Percentiles rank a stretch among this genome's conserved stretches.
Evolutionary conservation across 2,797 vertebrate genomes (phyloP).

Genomic region (Lacerta bilineata): DNA sequence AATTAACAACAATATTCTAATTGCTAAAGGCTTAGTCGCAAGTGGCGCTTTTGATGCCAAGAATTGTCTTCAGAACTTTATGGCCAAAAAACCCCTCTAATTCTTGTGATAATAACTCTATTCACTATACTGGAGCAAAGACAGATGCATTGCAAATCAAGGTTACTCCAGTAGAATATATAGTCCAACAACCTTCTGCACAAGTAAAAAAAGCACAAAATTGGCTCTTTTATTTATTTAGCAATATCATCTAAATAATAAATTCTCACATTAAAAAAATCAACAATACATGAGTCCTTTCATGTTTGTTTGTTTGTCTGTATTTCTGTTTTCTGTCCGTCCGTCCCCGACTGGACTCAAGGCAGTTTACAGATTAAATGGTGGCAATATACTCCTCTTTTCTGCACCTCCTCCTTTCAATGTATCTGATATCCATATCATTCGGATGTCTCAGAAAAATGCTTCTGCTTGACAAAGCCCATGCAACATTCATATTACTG

Average conservation of each 20-base stretch:
- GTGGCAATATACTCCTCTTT: background rate
- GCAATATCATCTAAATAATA: too few relatives aligned
- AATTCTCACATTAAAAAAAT: too few relatives aligned
- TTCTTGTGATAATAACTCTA: background rate
- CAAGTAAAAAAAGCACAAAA: too few relatives aligned
- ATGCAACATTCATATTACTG: background rate
- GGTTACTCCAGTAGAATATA: background rate
- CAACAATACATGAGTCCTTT: too few relatives aligned
- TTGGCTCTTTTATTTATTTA: too few relatives aligned
- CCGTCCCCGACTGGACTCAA: too few relatives aligned
- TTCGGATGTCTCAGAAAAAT: background rate
- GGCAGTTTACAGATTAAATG: too few relatives aligned
- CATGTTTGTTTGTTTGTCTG: too few relatives aligned
- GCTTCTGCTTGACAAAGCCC: background rate
- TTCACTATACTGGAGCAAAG: background rate
- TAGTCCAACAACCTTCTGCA: too few relatives aligned
- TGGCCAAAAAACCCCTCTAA: too few relatives aligned
- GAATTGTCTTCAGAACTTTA: background rate
- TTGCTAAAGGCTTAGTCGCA: conserved; percentile 5
- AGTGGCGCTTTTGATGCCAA: background rate
- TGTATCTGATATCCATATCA: background rate
- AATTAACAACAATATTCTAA: background rate
- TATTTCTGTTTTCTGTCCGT: too few relatives aligned
- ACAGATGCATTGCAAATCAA: background rate
- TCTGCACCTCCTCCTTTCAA: background rate